Conservation (phyloP, 1,140 invertebrate species). For the Drosophila sechellia region DNA sequence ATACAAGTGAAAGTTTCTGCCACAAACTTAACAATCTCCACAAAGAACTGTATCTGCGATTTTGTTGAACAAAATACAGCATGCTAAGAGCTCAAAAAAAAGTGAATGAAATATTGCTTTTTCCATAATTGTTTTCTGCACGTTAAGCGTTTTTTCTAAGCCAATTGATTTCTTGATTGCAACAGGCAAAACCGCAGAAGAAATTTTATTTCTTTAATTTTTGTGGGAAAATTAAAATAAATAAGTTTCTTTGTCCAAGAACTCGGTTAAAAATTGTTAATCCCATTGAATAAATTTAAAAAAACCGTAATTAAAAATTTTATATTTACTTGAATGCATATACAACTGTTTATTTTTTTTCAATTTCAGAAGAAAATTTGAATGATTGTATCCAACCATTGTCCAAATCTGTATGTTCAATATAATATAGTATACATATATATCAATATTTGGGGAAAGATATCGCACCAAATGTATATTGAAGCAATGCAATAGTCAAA, state of each 20-base stretch:
- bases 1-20: conserved; percentile 1
- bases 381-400: too few relatives aligned
- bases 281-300: too few relatives aligned
- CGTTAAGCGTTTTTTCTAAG: conserved; percentile 20
- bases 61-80: conserved; percentile 14
- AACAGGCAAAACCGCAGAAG: conserved; percentile 1
- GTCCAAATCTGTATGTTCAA: too few relatives aligned
- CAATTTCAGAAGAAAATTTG: too few relatives aligned
- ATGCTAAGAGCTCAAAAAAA: conserved; percentile 12
- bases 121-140: not conserved
- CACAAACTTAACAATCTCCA: not conserved
- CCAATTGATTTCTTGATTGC: conserved; percentile 17
- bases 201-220: too few relatives aligned
- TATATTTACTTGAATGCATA: too few relatives aligned
- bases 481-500: not conserved
- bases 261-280: too few relatives aligned
- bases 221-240: too few relatives aligned
- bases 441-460: not conserved
- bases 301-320: too few relatives aligned
- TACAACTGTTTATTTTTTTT: too few relatives aligned
- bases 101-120: not conserved
- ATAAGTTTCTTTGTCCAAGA: too few relatives aligned
- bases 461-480: not conserved
- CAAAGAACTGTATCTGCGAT: conserved; percentile 27
- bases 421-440: too few relatives aligned